A percentile compares a stretch with the other conserved stretches of the same genome.
These are phyloP conservation scores for Megalurothrips usitatus DNA, from an alignment of 2,888 invertebrate genomes.

Conservation along the genomic window DNA sequence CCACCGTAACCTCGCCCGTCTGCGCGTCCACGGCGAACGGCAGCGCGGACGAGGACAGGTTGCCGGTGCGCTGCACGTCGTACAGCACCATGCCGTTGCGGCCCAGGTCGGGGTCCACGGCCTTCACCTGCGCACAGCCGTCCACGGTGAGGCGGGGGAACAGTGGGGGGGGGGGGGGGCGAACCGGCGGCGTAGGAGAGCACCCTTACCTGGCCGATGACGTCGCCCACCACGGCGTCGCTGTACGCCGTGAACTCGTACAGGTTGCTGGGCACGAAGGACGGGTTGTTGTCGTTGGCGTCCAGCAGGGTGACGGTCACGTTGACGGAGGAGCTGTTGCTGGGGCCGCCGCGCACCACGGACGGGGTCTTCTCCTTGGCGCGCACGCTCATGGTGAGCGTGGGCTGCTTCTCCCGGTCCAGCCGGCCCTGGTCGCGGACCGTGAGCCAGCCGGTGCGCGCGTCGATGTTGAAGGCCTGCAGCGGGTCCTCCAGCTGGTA, in stretches of 20 bases:
- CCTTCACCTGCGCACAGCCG: constrained; percentile 56
- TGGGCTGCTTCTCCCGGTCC: constrained; percentile 71
- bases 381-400: constrained; percentile 68
- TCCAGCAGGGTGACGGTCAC: constrained; percentile 80
- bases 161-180: background rate
- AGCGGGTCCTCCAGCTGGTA: constrained; percentile 70
- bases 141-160: background rate
- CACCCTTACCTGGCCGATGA: constrained; percentile 59
- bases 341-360: constrained; percentile 51
- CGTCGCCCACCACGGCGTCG: constrained; percentile 63
- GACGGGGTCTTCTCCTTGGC: constrained; percentile 72
- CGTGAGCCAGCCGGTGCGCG: constrained; percentile 78
- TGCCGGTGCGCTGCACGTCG: constrained; percentile 64
- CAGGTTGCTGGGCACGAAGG: constrained; percentile 75
- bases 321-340: constrained; percentile 55
- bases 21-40: constrained; percentile 69
- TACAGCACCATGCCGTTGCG: constrained; percentile 72
- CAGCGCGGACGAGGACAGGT: constrained; percentile 55
- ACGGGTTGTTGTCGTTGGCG: constrained; percentile 88
- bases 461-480: constrained; percentile 75
- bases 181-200: too few species aligned
- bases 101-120: constrained; percentile 76
- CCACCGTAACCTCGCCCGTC: constrained; percentile 63
- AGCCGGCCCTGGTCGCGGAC: constrained; percentile 68
- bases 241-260: constrained; percentile 69